A percentile compares a stretch with the other conserved stretches of the same genome.
Evolutionary conservation across 2,888 invertebrate species (phyloP).

Genomic region (Idaea biselata): DNA sequence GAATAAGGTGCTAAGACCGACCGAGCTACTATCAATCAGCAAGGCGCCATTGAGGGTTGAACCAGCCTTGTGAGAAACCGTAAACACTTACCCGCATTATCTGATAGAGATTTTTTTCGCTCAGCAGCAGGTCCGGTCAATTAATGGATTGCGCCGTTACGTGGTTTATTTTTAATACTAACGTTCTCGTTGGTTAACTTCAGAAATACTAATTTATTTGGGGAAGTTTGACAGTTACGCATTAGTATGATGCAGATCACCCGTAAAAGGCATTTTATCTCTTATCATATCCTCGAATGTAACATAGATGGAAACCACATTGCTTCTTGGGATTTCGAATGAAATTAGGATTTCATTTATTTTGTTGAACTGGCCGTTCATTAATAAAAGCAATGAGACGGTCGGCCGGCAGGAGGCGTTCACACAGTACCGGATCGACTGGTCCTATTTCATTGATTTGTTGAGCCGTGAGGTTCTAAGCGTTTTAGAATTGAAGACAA

Average conservation of each 20-base stretch:
- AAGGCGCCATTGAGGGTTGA: slow-evolving; percentile 75
- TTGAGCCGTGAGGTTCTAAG: slow-evolving; percentile 62
- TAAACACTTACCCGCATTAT: slow-evolving; percentile 79
- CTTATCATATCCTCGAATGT: slow-evolving; percentile 42
- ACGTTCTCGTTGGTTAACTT: slow-evolving; percentile 56
- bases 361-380: background rate
- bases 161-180: slow-evolving; percentile 71
- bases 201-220: slow-evolving; percentile 69
- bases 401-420: slow-evolving; percentile 23
- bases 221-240: slow-evolving; percentile 67
- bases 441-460: slow-evolving; percentile 59
- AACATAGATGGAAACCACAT: slow-evolving; percentile 40
- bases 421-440: slow-evolving; percentile 43
- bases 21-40: slow-evolving; percentile 76
- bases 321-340: slow-evolving; percentile 20
- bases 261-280: slow-evolving; percentile 47
- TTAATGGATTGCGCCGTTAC: slow-evolving; percentile 78
- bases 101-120: slow-evolving; percentile 75
- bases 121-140: slow-evolving; percentile 74
- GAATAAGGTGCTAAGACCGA: slow-evolving; percentile 63
- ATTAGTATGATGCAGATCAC: slow-evolving; percentile 59
- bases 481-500: slow-evolving; percentile 74
- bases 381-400: slow-evolving; percentile 25
- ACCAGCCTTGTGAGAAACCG: slow-evolving; percentile 77
- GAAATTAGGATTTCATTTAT: background rate